These are phyloP conservation scores for Rhagologus leucostigma DNA, from an alignment of 2,113 vertebrate species.

Conservation along the genomic window DNA sequence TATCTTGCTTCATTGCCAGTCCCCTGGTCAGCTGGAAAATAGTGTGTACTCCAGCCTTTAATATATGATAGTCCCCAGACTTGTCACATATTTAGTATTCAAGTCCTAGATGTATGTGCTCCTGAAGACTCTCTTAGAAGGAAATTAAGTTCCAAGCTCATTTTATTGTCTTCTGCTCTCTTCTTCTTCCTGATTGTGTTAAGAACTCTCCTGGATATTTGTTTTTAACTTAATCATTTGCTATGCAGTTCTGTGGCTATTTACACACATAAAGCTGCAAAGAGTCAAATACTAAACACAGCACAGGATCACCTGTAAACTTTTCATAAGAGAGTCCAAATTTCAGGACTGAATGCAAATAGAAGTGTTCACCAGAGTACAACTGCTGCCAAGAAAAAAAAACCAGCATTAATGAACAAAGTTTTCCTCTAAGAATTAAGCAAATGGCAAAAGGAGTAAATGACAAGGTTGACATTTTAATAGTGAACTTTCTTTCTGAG, in stretches of 20 bases:
- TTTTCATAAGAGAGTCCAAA: neutral
- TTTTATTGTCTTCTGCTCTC: neutral
- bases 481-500: conserved; percentile 3
- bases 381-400: neutral
- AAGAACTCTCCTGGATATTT: neutral
- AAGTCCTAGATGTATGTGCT: neutral
- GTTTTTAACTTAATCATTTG: neutral
- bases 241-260: neutral
- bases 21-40: neutral
- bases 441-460: conserved; percentile 31
- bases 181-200: neutral
- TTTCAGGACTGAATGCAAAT: neutral
- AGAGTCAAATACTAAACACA: neutral
- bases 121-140: neutral
- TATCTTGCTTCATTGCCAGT: neutral
- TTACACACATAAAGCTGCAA: neutral
- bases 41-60: neutral
- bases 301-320: neutral
- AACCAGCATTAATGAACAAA: neutral
- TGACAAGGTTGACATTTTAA: conserved; percentile 49
- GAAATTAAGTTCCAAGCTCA: neutral
- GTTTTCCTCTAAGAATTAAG: neutral
- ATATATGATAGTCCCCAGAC: neutral
- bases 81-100: neutral
- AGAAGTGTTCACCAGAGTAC: neutral